Conservation (phyloP, 2,113 vertebrate genomes). For the Speoplatyrhinus poulsoni region DNA sequence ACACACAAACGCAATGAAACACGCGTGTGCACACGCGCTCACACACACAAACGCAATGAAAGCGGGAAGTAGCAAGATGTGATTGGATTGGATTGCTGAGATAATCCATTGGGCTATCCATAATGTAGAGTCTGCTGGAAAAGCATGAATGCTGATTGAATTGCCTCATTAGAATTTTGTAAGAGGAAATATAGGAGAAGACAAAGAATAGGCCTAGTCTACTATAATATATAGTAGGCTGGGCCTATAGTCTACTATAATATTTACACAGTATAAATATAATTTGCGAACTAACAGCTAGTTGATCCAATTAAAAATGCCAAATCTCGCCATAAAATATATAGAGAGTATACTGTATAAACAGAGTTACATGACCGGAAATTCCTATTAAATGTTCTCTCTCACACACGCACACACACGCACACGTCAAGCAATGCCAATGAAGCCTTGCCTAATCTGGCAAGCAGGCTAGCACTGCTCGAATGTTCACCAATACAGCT, state of each 20-base stretch:
- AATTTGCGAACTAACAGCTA: not conserved
- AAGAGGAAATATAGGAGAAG: not conserved
- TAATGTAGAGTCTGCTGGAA: slow-evolving; percentile 19
- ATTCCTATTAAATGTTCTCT: not conserved
- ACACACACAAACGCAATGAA: not conserved
- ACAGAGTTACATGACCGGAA: not conserved
- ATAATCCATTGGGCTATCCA: slow-evolving; percentile 24
- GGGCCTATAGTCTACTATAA: too few species aligned
- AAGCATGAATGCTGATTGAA: not conserved
- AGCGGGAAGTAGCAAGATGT: slow-evolving; percentile 17
- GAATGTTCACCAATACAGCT: too few species aligned
- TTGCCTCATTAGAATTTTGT: too few species aligned
- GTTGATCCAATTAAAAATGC: not conserved
- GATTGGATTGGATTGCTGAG: slow-evolving; percentile 33
- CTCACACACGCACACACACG: not conserved
- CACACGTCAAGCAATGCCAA: not conserved
- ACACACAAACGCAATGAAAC: slow-evolving; percentile 6
- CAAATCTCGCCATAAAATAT: too few species aligned
- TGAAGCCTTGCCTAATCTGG: not conserved
- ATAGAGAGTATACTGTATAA: too few species aligned
- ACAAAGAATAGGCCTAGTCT: not conserved
- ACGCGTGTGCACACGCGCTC: slow-evolving; percentile 4
- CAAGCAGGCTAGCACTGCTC: too few species aligned
- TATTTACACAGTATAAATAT: too few species aligned
- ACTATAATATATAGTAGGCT: too few species aligned